Base-by-base conservation (phyloP, 1,140 invertebrate species). In the Melipona quadrifasciata region DNA sequence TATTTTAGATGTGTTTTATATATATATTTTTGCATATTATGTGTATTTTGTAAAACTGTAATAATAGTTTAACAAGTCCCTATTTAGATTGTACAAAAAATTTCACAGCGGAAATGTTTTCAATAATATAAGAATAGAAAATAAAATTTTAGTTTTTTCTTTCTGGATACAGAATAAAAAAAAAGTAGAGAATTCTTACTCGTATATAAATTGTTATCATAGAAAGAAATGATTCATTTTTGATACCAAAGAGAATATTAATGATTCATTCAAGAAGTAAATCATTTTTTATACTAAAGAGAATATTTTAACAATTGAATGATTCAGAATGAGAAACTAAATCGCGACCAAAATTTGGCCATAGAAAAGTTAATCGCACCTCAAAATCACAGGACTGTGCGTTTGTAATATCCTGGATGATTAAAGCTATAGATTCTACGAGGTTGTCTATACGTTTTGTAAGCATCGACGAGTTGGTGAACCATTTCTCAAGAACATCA, bases 401-500 rank as follows among this genome's bases (percentile, higher is more conserved):
- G 31, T 68, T 88, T 27, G 71, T 87, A 16, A 80, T 68, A 47
- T 91, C 73, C n/a, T 89, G 86, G 47, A 89, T 83, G 12, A 90
- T 84, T 70, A 84, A 74, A 21, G 87, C 91, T 80, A 92, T 89
- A 19, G 75, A 57, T 75, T 84, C 79, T 10, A 79, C 78, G 16
- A 91, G 83, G 10, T 86, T 85, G 51, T 70, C 76, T 80, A 91
- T 90, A 73, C 64, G 86, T 31, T 89, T 78, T 58, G 70, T 75
- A 10, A 93, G 74, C 19, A 57, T 16, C 12, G 85, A 87, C 68
- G 86, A 88, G 14, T 92, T 80, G 17, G 31, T 27, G 34, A 92
- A 90, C 85, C 81, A 92, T 86, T 86, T 88, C 70, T 90, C 88
- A 11, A 92, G 67, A 10, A 58, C 31, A 17, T 55, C 34, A 24